These are phyloP conservation scores for Pseudomyrmex flavicornis DNA, from an alignment of 1,140 invertebrate species.

Conservation along the genomic window DNA sequence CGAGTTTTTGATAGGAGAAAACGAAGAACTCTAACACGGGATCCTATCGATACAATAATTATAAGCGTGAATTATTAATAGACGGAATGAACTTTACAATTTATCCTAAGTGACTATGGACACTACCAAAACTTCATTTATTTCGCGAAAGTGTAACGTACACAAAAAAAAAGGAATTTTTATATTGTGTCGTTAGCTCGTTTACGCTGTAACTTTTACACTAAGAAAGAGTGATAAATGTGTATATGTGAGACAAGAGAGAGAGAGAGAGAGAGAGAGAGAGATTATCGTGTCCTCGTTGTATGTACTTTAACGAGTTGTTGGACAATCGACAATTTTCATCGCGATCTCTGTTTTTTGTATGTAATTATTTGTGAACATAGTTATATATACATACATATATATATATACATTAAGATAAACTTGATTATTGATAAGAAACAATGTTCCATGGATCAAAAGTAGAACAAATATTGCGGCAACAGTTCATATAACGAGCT, in stretches of 20 bases:
- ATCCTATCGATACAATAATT: slow-evolving; percentile 22
- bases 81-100: slow-evolving; percentile 26
- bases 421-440: slow-evolving; percentile 10
- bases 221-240: slow-evolving; percentile 38
- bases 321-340: slow-evolving; percentile 47
- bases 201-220: slow-evolving; percentile 44
- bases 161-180: slow-evolving; percentile 39
- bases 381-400: background rate
- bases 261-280: slow-evolving; percentile 19
- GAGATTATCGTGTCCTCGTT: slow-evolving; percentile 30
- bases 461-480: background rate
- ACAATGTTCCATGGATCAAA: slow-evolving; percentile 10
- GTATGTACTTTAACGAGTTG: slow-evolving; percentile 35
- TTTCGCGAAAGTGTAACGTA: slow-evolving; percentile 20
- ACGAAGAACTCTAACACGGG: background rate
- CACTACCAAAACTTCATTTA: slow-evolving; percentile 18
- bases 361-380: slow-evolving; percentile 1
- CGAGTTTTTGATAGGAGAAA: background rate
- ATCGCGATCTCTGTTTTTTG: slow-evolving; percentile 3
- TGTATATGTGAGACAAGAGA: slow-evolving; percentile 14
- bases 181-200: slow-evolving; percentile 36
- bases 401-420: no score
- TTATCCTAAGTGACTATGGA: slow-evolving; percentile 37
- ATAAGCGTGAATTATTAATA: slow-evolving; percentile 42
- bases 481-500: slow-evolving; percentile 16